Evolutionary conservation across 1,140 invertebrate species (phyloP).

Genomic region (Onthophagus taurus): DNA sequence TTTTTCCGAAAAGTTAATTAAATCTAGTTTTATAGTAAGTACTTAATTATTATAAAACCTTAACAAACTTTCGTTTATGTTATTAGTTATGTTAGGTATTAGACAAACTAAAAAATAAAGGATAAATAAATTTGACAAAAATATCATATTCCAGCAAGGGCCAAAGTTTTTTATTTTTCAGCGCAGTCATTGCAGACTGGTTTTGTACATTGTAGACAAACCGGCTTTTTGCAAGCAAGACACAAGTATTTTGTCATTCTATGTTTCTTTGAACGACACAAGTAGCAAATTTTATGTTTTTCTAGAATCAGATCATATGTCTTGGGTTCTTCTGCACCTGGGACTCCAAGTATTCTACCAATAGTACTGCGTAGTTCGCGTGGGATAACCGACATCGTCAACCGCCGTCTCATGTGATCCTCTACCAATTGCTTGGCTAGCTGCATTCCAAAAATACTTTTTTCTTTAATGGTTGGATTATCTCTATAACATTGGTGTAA

Average conservation of each 20-base stretch:
- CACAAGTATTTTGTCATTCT: neutral
- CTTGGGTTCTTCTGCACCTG: neutral
- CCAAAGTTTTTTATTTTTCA: no score
- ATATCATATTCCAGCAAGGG: no score
- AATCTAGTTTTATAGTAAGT: no score
- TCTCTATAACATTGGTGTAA: neutral
- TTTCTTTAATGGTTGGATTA: conserved; percentile 3
- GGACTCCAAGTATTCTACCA: neutral
- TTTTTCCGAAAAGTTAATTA: no score
- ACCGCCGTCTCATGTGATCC: neutral
- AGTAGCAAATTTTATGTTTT: neutral
- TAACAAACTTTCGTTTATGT: no score
- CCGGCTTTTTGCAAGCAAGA: neutral
- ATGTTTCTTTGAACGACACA: neutral
- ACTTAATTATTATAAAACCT: no score
- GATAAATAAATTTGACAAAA: no score
- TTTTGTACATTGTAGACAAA: neutral
- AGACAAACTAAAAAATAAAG: no score
- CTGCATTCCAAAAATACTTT: neutral
- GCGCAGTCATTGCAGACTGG: neutral
- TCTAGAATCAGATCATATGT: no score
- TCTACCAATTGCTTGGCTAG: neutral
- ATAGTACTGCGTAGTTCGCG: neutral
- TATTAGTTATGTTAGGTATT: no score
- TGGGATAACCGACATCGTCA: neutral